Evolutionary conservation across 2,888 invertebrate genomes (phyloP).

Genomic region (Sesia bembeciformis): DNA sequence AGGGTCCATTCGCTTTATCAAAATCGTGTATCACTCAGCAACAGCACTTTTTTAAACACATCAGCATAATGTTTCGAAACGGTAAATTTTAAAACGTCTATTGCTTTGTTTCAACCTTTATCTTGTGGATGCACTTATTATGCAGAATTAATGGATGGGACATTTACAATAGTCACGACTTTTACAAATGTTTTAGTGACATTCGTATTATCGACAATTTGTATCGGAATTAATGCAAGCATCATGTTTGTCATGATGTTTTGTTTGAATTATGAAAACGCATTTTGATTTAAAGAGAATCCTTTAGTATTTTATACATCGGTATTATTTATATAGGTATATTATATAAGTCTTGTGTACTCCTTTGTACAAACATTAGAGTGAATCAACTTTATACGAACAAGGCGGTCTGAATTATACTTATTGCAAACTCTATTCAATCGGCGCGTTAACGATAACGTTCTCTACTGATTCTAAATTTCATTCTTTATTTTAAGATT

Average conservation of each 20-base stretch:
- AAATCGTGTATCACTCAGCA: background rate
- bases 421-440: no score
- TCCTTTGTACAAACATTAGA: no score
- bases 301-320: no score
- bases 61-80: background rate
- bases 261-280: background rate
- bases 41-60: background rate
- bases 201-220: constrained; percentile 9
- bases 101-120: constrained; percentile 28
- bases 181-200: constrained; percentile 9
- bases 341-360: no score
- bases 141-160: constrained; percentile 35
- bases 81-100: constrained; percentile 8
- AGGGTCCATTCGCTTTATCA: background rate
- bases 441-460: no score
- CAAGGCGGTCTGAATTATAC: no score
- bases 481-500: no score
- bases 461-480: no score
- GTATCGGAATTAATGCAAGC: constrained; percentile 6
- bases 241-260: background rate
- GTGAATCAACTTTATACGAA: no score
- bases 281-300: background rate
- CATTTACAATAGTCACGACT: constrained; percentile 46
- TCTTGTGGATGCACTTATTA: constrained; percentile 24
- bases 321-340: no score